phyloP scores from a whole-genome alignment of 2,113 vertebrate species.

The Ariopsis seemanni region DNA sequence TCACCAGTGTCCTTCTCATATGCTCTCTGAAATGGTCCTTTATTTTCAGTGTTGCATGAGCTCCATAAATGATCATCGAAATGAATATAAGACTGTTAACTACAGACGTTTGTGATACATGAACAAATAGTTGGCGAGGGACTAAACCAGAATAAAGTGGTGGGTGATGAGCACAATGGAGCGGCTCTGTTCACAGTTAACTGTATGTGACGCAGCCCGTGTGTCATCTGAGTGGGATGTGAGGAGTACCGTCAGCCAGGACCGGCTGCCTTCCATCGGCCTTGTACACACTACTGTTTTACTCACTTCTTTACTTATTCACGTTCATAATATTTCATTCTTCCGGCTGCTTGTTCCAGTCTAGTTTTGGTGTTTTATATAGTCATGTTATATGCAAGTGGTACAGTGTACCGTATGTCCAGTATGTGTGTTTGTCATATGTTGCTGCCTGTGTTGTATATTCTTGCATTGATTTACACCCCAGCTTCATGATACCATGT shows the following conservation, averaged over 20 bases:
- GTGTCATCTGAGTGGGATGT: constrained; percentile 22
- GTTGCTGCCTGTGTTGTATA: background rate
- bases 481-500: background rate
- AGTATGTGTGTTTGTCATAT: background rate
- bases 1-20: background rate
- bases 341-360: background rate
- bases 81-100: constrained; percentile 7
- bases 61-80: constrained; percentile 8
- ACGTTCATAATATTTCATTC: background rate
- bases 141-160: constrained; percentile 5
- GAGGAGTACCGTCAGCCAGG: background rate
- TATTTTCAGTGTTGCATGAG: constrained; percentile 2
- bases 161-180: constrained; percentile 13
- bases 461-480: background rate
- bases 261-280: constrained; percentile 15
- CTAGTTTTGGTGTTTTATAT: background rate
- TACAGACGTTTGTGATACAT: background rate
- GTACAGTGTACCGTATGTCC: no score
- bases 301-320: background rate
- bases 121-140: background rate
- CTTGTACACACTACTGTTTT: background rate
- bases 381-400: background rate
- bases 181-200: background rate
- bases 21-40: background rate
- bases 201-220: constrained; percentile 18